A percentile compares a stretch with the other conserved stretches of the same genome.
Evolutionary conservation across 2,888 invertebrate genomes (phyloP).

Genomic region (Megaustenia siamemsis): DNA sequence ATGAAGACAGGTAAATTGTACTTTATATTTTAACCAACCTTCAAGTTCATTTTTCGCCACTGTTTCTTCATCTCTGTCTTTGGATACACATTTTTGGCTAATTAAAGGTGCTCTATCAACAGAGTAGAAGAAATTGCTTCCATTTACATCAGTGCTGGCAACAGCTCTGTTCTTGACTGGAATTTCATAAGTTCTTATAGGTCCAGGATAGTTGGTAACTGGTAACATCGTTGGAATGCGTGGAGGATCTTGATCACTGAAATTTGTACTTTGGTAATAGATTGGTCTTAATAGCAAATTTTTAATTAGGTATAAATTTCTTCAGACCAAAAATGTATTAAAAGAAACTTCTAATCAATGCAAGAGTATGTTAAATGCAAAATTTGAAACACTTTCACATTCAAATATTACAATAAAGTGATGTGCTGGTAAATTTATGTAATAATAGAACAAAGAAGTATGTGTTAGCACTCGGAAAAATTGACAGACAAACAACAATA

Average conservation of each 20-base stretch:
- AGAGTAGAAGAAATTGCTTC: conserved; percentile 36
- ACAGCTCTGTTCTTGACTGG: conserved; percentile 24
- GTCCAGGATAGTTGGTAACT: not conserved
- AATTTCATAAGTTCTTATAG: conserved; percentile 34
- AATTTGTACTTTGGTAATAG: too few species aligned
- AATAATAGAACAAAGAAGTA: too few species aligned
- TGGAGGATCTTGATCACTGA: not conserved
- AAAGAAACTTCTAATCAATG: too few species aligned
- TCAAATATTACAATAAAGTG: too few species aligned
- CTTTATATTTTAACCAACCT: not conserved
- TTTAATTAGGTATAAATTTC: too few species aligned
- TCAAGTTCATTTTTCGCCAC: not conserved
- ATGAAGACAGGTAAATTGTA: not conserved
- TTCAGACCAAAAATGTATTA: too few species aligned
- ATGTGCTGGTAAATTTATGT: too few species aligned
- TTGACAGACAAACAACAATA: too few species aligned
- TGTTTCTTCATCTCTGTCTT: not conserved
- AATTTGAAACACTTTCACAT: too few species aligned
- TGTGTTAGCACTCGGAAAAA: too few species aligned
- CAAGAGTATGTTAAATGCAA: too few species aligned
- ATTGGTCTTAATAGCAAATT: too few species aligned
- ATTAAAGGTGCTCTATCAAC: not conserved
- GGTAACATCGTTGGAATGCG: conserved; percentile 4
- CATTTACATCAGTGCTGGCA: not conserved
- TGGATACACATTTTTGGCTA: not conserved